Conservation (phyloP, 2,113 vertebrate genomes). For the Neofelis nebulosa region DNA sequence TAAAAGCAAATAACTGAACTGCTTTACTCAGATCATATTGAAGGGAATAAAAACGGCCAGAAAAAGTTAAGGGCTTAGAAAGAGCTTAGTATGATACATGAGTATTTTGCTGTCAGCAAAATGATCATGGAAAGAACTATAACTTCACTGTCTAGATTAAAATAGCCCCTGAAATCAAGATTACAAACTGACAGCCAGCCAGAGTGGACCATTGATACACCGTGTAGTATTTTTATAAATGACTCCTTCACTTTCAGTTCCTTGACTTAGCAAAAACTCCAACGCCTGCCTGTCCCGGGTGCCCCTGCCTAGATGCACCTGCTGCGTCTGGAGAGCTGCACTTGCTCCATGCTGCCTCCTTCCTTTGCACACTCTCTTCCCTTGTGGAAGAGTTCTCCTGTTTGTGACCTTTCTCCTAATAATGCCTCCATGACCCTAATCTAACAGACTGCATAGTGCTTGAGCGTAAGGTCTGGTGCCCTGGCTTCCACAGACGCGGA, state of each 20-base stretch:
- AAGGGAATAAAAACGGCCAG: neutral
- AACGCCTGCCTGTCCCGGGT: neutral
- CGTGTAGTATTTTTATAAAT: neutral
- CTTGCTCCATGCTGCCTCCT: accelerated
- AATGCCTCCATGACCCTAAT: neutral
- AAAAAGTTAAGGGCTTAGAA: neutral
- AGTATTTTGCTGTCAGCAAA: neutral
- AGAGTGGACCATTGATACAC: neutral
- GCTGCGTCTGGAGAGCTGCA: accelerated
- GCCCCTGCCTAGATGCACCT: neutral
- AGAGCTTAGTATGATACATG: neutral
- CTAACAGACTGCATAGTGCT: too few species aligned
- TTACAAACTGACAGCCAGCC: neutral
- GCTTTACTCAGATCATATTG: neutral
- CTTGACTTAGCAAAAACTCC: neutral
- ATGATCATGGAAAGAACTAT: neutral
- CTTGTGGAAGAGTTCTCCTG: neutral
- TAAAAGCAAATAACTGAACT: neutral
- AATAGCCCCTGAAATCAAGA: neutral
- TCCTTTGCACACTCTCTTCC: neutral
- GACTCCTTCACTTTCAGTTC: neutral
- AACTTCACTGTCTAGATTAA: neutral
- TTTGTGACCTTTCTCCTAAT: neutral
- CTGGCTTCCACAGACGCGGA: neutral
- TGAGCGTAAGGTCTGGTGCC: neutral